These are phyloP conservation scores for Cichladusa arquata DNA, from an alignment of 2,113 vertebrate genomes.

Conservation along the genomic window DNA sequence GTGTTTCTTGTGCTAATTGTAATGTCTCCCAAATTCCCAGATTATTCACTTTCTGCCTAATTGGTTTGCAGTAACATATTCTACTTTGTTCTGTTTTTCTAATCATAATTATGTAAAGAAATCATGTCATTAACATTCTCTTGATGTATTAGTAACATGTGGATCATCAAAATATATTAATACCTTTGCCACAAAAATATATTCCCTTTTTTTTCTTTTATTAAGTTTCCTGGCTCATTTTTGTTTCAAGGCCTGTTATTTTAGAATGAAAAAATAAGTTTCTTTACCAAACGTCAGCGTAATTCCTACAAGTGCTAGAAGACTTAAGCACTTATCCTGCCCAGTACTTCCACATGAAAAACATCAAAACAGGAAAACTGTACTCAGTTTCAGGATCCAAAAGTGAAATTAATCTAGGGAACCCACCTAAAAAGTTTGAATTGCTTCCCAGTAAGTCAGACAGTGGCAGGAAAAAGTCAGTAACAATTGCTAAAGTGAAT, in stretches of 20 bases:
- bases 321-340: neutral
- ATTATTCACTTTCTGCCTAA: neutral
- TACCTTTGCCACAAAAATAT: neutral
- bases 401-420: neutral
- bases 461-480: neutral
- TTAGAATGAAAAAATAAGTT: neutral
- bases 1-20: neutral
- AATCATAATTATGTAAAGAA: slow-evolving; percentile 4
- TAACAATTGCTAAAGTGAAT: neutral
- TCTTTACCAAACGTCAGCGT: neutral
- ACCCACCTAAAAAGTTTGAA: neutral
- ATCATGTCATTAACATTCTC: neutral
- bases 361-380: neutral
- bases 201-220: neutral
- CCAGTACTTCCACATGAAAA: neutral
- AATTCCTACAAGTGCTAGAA: neutral
- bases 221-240: neutral
- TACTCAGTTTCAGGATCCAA: neutral
- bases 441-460: neutral
- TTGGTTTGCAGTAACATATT: neutral
- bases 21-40: neutral
- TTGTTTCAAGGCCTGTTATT: neutral
- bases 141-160: neutral
- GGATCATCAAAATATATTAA: neutral
- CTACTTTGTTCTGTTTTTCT: neutral